A percentile compares a stretch with the other conserved stretches of the same genome.
Conservation (phyloP, 2,888 invertebrate genomes). For the Apamea sordens region DNA sequence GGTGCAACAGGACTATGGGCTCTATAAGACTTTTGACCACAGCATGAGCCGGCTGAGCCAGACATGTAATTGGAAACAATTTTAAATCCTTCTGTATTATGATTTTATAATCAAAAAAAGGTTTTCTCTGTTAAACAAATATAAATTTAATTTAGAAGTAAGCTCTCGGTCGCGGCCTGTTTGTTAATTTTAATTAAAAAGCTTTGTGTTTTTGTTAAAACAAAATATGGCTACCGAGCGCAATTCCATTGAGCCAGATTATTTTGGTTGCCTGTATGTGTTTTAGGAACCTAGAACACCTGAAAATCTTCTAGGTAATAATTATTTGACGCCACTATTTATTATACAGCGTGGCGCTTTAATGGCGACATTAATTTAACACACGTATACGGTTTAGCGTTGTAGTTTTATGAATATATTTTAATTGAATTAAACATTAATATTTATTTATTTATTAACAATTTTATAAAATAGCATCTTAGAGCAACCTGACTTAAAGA, state of each 20-base stretch:
- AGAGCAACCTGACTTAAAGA: too few relatives aligned
- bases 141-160: slow-evolving; percentile 56
- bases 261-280: slow-evolving; percentile 2
- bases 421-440: too few relatives aligned
- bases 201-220: slow-evolving; percentile 41
- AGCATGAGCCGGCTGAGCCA: neutral
- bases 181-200: slow-evolving; percentile 61
- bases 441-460: too few relatives aligned
- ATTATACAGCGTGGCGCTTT: too few relatives aligned
- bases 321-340: too few relatives aligned
- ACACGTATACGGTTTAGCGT: too few relatives aligned
- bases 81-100: slow-evolving; percentile 2
- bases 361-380: too few relatives aligned
- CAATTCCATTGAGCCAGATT: neutral
- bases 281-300: neutral
- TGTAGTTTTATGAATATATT: too few relatives aligned
- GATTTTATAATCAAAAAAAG: slow-evolving; percentile 30
- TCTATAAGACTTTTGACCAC: neutral
- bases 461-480: too few relatives aligned
- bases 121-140: slow-evolving; percentile 36
- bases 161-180: slow-evolving; percentile 44
- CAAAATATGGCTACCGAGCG: slow-evolving; percentile 20
- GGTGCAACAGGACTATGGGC: neutral
- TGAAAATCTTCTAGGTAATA: neutral
- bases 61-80: neutral